Evolutionary conservation across 2,113 vertebrate species (phyloP), one percentile per base, ranked within the genome.

Genomic region (Nannobrachium achirus): DNA sequence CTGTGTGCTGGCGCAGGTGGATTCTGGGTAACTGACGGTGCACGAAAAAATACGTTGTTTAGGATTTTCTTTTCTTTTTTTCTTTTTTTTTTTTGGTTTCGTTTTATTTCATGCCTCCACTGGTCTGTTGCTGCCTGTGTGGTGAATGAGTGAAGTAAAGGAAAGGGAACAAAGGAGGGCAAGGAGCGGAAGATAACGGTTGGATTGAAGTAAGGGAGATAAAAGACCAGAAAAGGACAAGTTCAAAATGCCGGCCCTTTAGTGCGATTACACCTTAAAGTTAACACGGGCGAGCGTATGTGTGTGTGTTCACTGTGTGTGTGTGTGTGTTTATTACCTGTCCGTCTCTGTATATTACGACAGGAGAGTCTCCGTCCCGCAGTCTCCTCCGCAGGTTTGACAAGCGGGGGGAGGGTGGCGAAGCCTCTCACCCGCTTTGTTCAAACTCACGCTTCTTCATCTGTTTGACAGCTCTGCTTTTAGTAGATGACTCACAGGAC

Each of bases 1-100:
- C 92, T 93, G 94, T 94, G 92, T 95, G 94, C 95, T 92, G 93
- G 93, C 91, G 91, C 95, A 94, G 92, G 93, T 93, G 82, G 81
- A 80, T 87, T 92, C 89, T 90, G 85, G 93, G 89, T 92, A 80
- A 81, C 92, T 93, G 87, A 82, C 93, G 92, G 92, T 93, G 92
- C 94, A 94, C 94, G 90, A 88, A 90, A 80, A 89, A 88, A 94
- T 90, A 45, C 67, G 70, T 68, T 38, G 16, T 63, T 80, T 82
- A 83, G 42, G 25, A 33, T 33, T 33, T 33, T 33, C 25, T 33
- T 33, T 33, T 33, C 6, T 5, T 25, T 25, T 25, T 4, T 33
- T 33, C 6, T 33, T 2, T 33, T 58, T 78, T 85, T 64, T 51
- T 88, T 89, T 91, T 89, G 90, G 72, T 84, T 82, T 77, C 58